Percentiles rank a stretch among this genome's conserved stretches.
These are phyloP conservation scores for Romanogobio albipinnatus DNA, from an alignment of 2,113 vertebrate species.

Conservation along the genomic window DNA sequence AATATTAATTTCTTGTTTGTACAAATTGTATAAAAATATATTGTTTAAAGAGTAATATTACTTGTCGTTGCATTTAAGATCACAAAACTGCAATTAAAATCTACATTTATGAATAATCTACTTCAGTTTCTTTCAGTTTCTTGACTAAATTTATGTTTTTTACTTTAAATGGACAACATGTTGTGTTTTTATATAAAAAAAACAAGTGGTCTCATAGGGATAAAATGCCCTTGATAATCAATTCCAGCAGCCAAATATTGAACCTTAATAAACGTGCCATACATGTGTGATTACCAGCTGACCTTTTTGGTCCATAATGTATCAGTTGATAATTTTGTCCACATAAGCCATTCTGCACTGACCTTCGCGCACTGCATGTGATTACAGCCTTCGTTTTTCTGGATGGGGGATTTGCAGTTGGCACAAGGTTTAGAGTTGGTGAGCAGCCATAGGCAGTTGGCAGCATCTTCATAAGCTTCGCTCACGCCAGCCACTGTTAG, in stretches of 20 bases:
- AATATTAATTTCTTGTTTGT: neutral
- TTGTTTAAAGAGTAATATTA: neutral
- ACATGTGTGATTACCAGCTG: neutral
- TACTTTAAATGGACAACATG: neutral
- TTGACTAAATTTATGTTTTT: neutral
- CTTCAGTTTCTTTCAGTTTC: neutral
- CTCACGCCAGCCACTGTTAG: constrained; percentile 90
- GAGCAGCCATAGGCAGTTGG: constrained; percentile 96
- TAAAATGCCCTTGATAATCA: neutral
- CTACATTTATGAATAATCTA: neutral
- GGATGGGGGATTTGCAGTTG: constrained; percentile 97
- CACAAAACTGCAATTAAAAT: neutral
- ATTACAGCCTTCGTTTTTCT: constrained; percentile 99
- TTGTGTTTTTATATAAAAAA: neutral
- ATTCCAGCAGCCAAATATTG: neutral
- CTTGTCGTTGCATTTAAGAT: no score
- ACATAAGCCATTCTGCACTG: constrained; percentile 3
- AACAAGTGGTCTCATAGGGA: neutral
- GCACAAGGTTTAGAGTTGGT: constrained; percentile 95
- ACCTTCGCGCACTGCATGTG: constrained; percentile 99
- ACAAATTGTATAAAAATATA: neutral
- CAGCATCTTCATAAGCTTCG: constrained; percentile 95
- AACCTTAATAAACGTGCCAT: neutral
- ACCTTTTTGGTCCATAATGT: neutral
- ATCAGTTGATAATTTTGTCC: neutral